A percentile compares a stretch with the other conserved stretches of the same genome.
Evolutionary conservation across 1,140 invertebrate genomes (phyloP).

Genomic region (Euura saliciscinereae): DNA sequence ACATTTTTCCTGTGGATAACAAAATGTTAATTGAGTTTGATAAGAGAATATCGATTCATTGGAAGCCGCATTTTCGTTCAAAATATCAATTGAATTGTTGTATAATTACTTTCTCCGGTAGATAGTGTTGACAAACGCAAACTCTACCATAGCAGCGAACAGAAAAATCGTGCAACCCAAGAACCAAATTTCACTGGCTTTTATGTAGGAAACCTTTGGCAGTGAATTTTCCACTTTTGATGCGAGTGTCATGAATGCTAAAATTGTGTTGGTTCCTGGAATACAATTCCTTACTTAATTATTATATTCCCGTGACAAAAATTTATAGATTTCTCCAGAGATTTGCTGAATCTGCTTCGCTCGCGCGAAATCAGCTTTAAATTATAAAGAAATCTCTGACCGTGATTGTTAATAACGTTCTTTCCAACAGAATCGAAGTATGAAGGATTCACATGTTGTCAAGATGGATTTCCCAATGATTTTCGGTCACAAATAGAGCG

Average conservation of each 20-base stretch:
- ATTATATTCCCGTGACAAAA: slow-evolving; percentile 11
- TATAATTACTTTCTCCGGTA: slow-evolving; percentile 77
- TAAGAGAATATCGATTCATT: slow-evolving; percentile 2
- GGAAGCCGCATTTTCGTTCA: not conserved
- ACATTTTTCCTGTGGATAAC: slow-evolving; percentile 72
- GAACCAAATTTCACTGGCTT: slow-evolving; percentile 89
- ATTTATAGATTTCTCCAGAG: slow-evolving; percentile 8
- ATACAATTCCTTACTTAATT: slow-evolving; percentile 20
- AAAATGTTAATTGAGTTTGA: not conserved
- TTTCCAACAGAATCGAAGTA: too few relatives aligned
- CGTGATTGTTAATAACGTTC: too few relatives aligned
- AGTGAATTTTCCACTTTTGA: slow-evolving; percentile 82
- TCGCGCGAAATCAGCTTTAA: not conserved
- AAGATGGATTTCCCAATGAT: too few relatives aligned
- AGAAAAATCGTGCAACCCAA: slow-evolving; percentile 85
- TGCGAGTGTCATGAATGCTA: slow-evolving; percentile 86
- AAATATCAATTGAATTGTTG: not conserved
- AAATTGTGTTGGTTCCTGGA: slow-evolving; percentile 81
- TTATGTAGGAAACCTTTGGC: slow-evolving; percentile 90
- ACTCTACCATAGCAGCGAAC: slow-evolving; percentile 85
- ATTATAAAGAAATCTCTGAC: too few relatives aligned
- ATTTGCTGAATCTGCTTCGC: slow-evolving; percentile 1
- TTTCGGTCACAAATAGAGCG: too few relatives aligned
- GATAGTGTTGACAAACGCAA: slow-evolving; percentile 89
- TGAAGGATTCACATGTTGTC: too few relatives aligned